Base-by-base conservation (phyloP, 2,113 vertebrate genomes). In the Phrynosoma blainvillii region DNA sequence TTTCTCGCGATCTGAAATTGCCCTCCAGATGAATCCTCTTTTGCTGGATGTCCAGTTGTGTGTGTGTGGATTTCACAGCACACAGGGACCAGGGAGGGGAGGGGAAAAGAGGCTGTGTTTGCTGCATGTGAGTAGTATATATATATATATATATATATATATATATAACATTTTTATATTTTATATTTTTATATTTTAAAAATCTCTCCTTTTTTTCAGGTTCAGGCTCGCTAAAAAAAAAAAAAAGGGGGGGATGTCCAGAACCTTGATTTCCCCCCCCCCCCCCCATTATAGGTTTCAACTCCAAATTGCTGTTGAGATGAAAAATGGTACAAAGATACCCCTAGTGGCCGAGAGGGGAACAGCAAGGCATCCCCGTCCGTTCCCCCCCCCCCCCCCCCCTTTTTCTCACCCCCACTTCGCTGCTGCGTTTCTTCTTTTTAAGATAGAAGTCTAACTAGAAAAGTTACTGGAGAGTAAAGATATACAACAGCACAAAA, bases 321-420 rank as follows among this genome's bases (percentile, higher is more conserved):
- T 95, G 96, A 97, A 97, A 98, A 97, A 97, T 97, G 96, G 95
- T 97, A 96, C 98, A 97, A 97, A 97, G 96, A 90, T 97, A 96
- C 97, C 95, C 96, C 97, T 97, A 96, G 97, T 93, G 97, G 97
- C 92, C 78, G 80, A 40, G 81, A 86, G 89, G 84, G 84, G 96
- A 95, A 97, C 90, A 96, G 85, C 97, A 96, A 80, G 87, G 87
- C 27, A 83, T 76, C 83, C 88, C 88, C 81, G n/a, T n/a, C n/a
- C n/a, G n/a, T n/a, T n/a, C n/a, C n/a, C n/a, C n/a, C n/a, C n/a
- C n/a, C n/a, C 79, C 42, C 76, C 74, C 52, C 2, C 76, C 14
- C 40, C 77, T n/a, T 11, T 73, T 36, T 11, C 73, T n/a, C 13
- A 6, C 21, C 32, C 12, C 59, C 70, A 36, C 21, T 2, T 9